These are phyloP conservation scores for Lasius fuliginosus DNA, from an alignment of 2,888 invertebrate genomes.

Conservation along the genomic window DNA sequence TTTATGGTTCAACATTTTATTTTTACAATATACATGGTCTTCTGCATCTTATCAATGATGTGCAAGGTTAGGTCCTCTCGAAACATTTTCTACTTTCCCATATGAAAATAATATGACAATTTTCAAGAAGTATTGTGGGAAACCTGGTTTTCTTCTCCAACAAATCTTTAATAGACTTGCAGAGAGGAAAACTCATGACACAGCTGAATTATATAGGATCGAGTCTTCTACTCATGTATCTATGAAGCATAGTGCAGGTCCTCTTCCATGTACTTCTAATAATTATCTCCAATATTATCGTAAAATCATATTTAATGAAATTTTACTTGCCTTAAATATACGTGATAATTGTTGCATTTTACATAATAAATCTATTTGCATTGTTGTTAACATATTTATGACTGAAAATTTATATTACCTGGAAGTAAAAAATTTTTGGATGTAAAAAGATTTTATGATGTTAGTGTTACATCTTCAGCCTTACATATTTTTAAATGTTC, in stretches of 20 bases:
- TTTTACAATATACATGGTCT: slow-evolving; percentile 2
- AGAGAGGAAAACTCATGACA: neutral
- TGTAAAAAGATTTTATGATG: neutral
- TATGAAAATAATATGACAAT: slow-evolving; percentile 8
- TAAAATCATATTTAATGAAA: slow-evolving; percentile 9
- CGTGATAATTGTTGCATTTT: slow-evolving; percentile 13
- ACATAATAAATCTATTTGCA: neutral
- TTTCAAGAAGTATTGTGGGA: neutral
- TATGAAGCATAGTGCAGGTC: neutral
- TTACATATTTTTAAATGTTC: slow-evolving; percentile 1
- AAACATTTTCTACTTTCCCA: slow-evolving; percentile 13
- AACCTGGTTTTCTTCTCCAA: neutral
- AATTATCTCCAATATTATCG: neutral
- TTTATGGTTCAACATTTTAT: slow-evolving; percentile 7
- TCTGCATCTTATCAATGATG: slow-evolving; percentile 8
- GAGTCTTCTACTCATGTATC: neutral
- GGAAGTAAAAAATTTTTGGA: slow-evolving; percentile 5
- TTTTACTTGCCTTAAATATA: neutral
- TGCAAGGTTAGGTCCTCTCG: neutral
- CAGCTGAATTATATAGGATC: neutral
- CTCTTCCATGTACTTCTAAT: neutral
- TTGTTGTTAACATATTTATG: slow-evolving; percentile 1
- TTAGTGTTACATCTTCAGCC: neutral
- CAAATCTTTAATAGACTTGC: neutral
- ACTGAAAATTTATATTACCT: neutral